Base-by-base conservation (phyloP, 1,140 invertebrate species). In the Steinernema feltiae region DNA sequence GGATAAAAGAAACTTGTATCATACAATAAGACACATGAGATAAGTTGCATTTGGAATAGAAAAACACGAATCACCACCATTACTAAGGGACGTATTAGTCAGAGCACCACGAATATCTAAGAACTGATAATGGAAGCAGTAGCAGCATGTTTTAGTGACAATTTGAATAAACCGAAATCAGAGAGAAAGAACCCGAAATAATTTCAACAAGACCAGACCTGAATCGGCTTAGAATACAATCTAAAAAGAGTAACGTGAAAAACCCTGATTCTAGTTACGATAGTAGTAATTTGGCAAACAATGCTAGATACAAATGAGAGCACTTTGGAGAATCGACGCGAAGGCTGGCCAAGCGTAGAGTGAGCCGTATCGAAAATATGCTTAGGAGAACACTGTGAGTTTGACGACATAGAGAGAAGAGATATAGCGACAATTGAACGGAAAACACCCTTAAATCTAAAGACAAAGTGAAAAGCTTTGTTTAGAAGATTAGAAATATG, bases 381-480 rank as follows among this genome's bases (percentile, higher is more conserved):
- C 24, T 7, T 21, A 63, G 15, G 53, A 63, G 53, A 63, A 63
- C 53, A 63, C 24, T 63, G 53, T 15, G 53, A 63, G 24, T 63
- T 63, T 63, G 53, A 63, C 53, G 53, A 63, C 53, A 63, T 63
- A n/a, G 53, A 63, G 53, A 63, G 15, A 27, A 27, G 53, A 63
- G 53, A 63, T 63, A 63, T 63, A 63, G 53, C 53, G 53, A 63
- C 35, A 41, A 15, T 63, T 27, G 15, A 46, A 63, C 53, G 7
- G 53, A 63, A 63, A 21, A 63, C 53, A 63, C 53, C 53, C 53
- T 63, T 63, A 63, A 41, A 63, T 63, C 53, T 63, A 63, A 18
- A 63, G 53, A 63, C 53, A 63, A 63, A 63, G 53, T 63, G 53
- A 63, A 46, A 46, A 63, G 53, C 53, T 63, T 63, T 63, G 53